These are phyloP conservation scores for Apodemus agrarius DNA, from an alignment of 2,797 vertebrate species.

Conservation along the genomic window DNA sequence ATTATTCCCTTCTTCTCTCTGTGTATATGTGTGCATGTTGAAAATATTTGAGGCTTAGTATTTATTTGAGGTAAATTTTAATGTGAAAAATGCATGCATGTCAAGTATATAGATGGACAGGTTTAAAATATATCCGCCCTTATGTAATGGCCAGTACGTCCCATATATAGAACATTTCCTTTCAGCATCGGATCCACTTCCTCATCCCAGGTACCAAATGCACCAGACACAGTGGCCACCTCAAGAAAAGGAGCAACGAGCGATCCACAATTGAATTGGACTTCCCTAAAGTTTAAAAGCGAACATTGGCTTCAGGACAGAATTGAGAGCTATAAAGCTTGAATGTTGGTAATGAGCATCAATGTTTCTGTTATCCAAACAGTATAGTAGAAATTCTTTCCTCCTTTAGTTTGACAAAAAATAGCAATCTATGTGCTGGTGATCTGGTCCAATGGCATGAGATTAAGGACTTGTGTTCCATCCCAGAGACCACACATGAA, in stretches of 20 bases:
- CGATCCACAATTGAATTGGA: background rate
- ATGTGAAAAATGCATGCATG: background rate
- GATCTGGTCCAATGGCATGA: background rate
- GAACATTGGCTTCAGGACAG: background rate
- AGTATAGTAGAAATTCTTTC: background rate
- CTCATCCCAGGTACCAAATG: background rate
- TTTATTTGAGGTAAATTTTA: conserved; percentile 37
- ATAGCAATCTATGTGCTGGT: background rate
- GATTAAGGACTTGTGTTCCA: background rate
- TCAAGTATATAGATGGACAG: background rate
- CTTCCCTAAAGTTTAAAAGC: background rate
- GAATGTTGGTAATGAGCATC: background rate
- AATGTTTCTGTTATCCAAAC: background rate
- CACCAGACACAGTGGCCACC: background rate
- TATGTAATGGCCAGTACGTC: background rate
- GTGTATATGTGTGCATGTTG: background rate
- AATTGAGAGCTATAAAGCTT: background rate
- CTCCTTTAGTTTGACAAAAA: background rate
- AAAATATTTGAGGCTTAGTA: background rate
- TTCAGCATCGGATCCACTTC: background rate
- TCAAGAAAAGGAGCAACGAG: background rate
- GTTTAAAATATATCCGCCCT: background rate
- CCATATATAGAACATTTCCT: background rate
- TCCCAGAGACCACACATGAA: background rate
- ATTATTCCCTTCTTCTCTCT: background rate